Base-by-base conservation (phyloP, 2,113 vertebrate species). In the Enhydra lutris region DNA sequence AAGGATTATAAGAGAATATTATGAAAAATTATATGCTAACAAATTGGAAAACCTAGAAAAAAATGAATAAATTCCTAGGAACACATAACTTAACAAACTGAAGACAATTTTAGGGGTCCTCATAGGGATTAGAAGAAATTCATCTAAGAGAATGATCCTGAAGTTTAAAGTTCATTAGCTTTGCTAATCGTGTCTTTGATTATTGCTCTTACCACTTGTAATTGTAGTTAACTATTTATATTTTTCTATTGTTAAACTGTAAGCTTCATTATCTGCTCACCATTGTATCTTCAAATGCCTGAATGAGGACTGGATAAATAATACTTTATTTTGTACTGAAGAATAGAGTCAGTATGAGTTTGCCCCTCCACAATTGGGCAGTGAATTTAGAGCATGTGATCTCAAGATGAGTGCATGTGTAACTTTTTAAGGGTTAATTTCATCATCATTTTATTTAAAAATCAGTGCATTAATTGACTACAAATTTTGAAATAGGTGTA, bases 181-280 rank as follows among this genome's bases (percentile, higher is more conserved):
- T 83, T 65, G 55, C 20, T 93, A 84, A 74, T 42, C 91, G 1
- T 81, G 7, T 12, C 26, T 96, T 96, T 93, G 63, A 80, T 91
- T 96, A 88, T 80, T 89, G 10, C 24, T 80, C 7, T 91, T 74
- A 90, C 26, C 10, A 85, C 52, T 47, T 74, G 71, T 79, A 94
- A 65, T 94, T 91, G 47, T 31, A 87, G 71, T 79, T 73, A 74
- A n/a, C 1, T 87, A 3, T 86, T 94, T 90, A 61, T 57, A 63
- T 93, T 95, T 93, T 34, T 95, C n/a, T 87, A 47, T 36, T 7
- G 89, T 39, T 96, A 85, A 80, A 85, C 86, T 93, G 21, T 94
- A 59, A 89, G 10, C 21, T 39, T 4, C 5, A 71, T 26, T 39
- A 47, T 63, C 9, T 85, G 34, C 57, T 93, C 7, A 78, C 59